phyloP scores from a whole-genome alignment of 2,888 invertebrate genomes.

The Orthosia gothica region DNA sequence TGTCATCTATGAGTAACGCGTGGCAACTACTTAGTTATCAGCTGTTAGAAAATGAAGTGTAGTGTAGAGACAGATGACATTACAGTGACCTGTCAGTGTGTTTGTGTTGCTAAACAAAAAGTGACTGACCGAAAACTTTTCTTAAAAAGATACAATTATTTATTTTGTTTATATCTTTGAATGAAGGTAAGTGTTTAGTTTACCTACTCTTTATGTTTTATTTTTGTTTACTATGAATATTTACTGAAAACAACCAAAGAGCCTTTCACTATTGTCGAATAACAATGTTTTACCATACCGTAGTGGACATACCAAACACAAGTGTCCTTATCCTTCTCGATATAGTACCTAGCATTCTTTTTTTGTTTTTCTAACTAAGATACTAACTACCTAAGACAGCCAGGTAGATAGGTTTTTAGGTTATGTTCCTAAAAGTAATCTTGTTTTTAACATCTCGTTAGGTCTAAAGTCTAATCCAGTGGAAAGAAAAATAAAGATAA shows the following conservation, averaged over 20 bases:
- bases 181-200: conserved; percentile 18
- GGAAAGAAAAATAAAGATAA: conserved; percentile 7
- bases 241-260: not conserved
- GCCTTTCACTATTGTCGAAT: not conserved
- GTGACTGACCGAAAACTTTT: not conserved
- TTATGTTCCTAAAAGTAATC: conserved; percentile 15
- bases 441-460: not conserved
- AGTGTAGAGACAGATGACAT: not conserved
- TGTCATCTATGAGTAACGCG: conserved; percentile 61
- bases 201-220: not conserved
- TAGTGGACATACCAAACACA: not conserved
- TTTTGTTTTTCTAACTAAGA: no score
- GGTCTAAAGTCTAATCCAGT: not conserved
- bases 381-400: not conserved
- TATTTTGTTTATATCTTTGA: not conserved
- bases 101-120: conserved; percentile 18
- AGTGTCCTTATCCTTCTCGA: not conserved
- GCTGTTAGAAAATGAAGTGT: not conserved
- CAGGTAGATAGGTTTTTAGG: conserved; percentile 10
- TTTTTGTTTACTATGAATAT: not conserved
- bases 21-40: conserved; percentile 42
- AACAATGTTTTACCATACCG: no score
- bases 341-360: not conserved
- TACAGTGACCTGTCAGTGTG: conserved; percentile 14
- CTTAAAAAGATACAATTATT: not conserved